Evolutionary conservation across 2,888 invertebrate species (phyloP).

Genomic region (Hololepta plana): DNA sequence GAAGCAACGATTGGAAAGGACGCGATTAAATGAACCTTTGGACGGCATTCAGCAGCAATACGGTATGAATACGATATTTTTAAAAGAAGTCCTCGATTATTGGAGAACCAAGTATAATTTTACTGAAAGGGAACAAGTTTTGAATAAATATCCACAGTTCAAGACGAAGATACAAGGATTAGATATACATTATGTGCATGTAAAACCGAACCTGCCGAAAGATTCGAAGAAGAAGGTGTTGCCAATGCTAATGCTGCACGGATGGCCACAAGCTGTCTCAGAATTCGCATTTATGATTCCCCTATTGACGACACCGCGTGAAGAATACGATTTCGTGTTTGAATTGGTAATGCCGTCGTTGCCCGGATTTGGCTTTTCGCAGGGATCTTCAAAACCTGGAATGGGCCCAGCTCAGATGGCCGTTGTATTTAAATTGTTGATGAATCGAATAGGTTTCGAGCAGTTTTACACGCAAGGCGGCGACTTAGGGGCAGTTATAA

Average conservation of each 20-base stretch:
- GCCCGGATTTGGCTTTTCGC: slow-evolving; percentile 30
- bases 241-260: slow-evolving; percentile 59
- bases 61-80: slow-evolving; percentile 56
- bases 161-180: slow-evolving; percentile 50
- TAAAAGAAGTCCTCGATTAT: slow-evolving; percentile 38
- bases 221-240: slow-evolving; percentile 26
- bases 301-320: slow-evolving; percentile 33
- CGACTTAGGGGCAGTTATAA: slow-evolving; percentile 58
- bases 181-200: slow-evolving; percentile 46
- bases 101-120: slow-evolving; percentile 61
- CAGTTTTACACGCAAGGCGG: slow-evolving; percentile 54
- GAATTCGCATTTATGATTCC: slow-evolving; percentile 68
- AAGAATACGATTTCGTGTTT: slow-evolving; percentile 32
- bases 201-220: slow-evolving; percentile 31
- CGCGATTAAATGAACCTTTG: slow-evolving; percentile 30
- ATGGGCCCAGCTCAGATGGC: slow-evolving; percentile 34
- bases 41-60: slow-evolving; percentile 56
- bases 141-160: slow-evolving; percentile 50
- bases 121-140: slow-evolving; percentile 34
- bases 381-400: slow-evolving; percentile 39
- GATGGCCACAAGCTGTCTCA: slow-evolving; percentile 76
- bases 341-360: slow-evolving; percentile 39
- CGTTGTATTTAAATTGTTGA: slow-evolving; percentile 39
- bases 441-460: slow-evolving; percentile 44
- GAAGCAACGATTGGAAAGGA: slow-evolving; percentile 32